A percentile compares a stretch with the other conserved stretches of the same genome.
phyloP scores from a whole-genome alignment of 2,888 invertebrate species.

The Drosophila atripex region DNA sequence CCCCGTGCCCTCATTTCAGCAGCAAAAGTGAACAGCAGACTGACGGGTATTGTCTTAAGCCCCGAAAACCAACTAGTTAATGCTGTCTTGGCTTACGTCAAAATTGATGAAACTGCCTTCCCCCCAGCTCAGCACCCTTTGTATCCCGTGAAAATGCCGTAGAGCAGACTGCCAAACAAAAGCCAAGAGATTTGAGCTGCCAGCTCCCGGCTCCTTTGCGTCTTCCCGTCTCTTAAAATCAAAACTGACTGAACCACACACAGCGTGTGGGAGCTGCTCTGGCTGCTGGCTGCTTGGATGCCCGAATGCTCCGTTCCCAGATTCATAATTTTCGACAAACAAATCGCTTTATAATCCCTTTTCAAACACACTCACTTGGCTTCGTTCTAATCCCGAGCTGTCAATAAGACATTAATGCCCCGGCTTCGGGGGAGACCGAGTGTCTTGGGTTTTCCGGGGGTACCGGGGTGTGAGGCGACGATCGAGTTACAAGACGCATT shows the following conservation, averaged over 20 bases:
- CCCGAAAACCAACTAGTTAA: conserved; percentile 34
- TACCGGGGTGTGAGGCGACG: conserved; percentile 16
- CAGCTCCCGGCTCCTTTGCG: conserved; percentile 5
- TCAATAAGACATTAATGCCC: conserved; percentile 75
- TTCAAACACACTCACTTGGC: conserved; percentile 67
- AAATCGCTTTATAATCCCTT: conserved; percentile 78
- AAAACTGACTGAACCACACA: conserved; percentile 36
- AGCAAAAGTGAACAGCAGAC: conserved; percentile 1
- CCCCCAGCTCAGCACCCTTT: neutral
- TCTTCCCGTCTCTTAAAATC: conserved; percentile 7
- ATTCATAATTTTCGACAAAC: conserved; percentile 76
- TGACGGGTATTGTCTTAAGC: conserved; percentile 16
- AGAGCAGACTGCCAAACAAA: conserved; percentile 12
- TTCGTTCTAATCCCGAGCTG: conserved; percentile 73
- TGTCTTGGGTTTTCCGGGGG: conserved; percentile 3
- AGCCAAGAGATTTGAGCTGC: conserved; percentile 37
- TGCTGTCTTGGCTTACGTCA: conserved; percentile 58
- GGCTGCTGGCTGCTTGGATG: neutral
- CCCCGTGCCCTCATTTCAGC: neutral
- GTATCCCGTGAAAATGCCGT: conserved; percentile 2
- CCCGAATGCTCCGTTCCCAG: conserved; percentile 55
- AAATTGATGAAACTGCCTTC: conserved; percentile 56
- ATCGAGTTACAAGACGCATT: conserved; percentile 64
- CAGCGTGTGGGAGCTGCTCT: conserved; percentile 69
- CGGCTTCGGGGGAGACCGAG: conserved; percentile 12